Conservation (phyloP, 2,113 vertebrate genomes). For the Erythrocercus mccallii region DNA sequence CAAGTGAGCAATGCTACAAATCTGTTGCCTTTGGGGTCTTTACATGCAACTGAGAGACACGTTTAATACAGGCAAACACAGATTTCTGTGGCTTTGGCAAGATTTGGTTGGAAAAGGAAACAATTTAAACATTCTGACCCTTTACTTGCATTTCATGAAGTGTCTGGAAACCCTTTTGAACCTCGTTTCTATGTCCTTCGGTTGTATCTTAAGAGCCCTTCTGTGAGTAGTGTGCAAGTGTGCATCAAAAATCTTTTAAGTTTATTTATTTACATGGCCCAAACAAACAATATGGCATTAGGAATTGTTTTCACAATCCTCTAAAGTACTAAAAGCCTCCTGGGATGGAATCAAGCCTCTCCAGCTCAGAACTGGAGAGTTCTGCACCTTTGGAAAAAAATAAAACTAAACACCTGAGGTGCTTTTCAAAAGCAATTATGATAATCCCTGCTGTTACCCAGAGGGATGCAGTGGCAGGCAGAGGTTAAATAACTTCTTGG, state of each 20-base stretch:
- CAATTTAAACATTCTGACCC: neutral
- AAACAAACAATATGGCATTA: neutral
- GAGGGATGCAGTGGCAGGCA: neutral
- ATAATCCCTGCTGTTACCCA: neutral
- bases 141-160: neutral
- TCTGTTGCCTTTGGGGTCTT: neutral
- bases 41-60: neutral
- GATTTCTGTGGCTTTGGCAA: neutral
- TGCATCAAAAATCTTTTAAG: neutral
- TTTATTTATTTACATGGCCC: neutral
- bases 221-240: neutral
- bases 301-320: neutral
- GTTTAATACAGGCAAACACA: neutral
- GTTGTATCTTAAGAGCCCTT: neutral
- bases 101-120: neutral
- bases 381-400: neutral
- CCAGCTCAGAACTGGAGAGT: neutral
- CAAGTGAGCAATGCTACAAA: neutral
- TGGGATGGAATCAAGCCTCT: neutral
- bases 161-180: neutral
- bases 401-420: neutral
- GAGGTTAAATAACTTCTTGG: constrained; percentile 26
- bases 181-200: neutral
- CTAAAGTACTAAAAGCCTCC: neutral
- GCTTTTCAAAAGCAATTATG: constrained; percentile 33